Percentiles rank a stretch among this genome's conserved stretches.
These are phyloP conservation scores for Actias luna DNA, from an alignment of 2,888 invertebrate species.

Conservation along the genomic window DNA sequence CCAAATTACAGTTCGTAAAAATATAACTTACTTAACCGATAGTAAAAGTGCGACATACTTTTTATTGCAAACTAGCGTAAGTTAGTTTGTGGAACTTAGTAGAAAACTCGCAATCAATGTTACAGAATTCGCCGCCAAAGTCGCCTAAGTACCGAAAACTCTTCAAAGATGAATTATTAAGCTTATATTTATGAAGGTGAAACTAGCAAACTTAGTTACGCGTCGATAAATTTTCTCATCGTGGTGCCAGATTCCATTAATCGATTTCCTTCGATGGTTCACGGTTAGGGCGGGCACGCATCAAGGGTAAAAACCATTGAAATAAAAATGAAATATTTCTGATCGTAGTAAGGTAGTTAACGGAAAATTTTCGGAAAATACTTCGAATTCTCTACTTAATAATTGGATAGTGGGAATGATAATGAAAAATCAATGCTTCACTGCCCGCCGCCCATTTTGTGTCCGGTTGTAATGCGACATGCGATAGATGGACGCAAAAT, in stretches of 20 bases:
- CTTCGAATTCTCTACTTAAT: too few relatives aligned
- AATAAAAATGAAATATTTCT: not conserved
- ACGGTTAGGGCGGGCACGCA: not conserved
- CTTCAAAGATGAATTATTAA: constrained; percentile 2
- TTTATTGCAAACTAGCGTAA: not conserved
- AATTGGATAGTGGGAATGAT: too few relatives aligned
- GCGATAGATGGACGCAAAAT: too few relatives aligned
- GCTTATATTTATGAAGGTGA: constrained; percentile 1
- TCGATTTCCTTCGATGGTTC: not conserved
- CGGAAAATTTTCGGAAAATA: too few relatives aligned
- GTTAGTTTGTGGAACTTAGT: not conserved
- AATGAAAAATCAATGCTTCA: too few relatives aligned
- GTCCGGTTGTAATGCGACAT: too few relatives aligned
- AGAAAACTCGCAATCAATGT: not conserved
- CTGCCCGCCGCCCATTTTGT: too few relatives aligned
- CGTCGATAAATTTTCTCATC: not conserved
- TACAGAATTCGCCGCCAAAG: not conserved
- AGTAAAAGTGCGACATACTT: not conserved
- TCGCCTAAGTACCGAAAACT: not conserved
- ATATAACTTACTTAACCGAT: not conserved
- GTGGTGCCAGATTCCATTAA: not conserved
- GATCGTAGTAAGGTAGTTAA: too few relatives aligned
- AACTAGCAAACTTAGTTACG: constrained; percentile 5
- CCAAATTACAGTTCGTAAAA: too few relatives aligned
- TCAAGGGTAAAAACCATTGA: not conserved